Evolutionary conservation across 2,888 invertebrate species (phyloP), one percentile per base, ranked within the genome.

Genomic region (Oasisia sp.): DNA sequence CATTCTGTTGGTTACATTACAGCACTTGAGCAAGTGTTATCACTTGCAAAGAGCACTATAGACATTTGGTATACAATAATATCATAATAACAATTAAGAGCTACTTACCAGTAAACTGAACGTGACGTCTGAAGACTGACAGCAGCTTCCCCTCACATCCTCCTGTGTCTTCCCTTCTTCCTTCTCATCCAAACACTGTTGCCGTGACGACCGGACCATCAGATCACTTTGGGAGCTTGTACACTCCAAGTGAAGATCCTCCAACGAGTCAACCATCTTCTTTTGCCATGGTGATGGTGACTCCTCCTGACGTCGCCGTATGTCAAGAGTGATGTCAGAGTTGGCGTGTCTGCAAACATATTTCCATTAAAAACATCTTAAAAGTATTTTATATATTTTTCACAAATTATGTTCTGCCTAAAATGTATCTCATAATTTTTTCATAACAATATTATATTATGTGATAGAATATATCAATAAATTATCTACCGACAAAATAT

Each of bases 321-420:
- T 74, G 74, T 74, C 74, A 74, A 74, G 74, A 74, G 74, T 74
- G 74, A 74, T 19, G 74, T 74, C 74, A 74, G 74, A 27, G 74
- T 74, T 74, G 27, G 74, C 74, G 3, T 74, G 74, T 27, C 74
- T 74, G 27, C 74, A 74, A 27, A 74, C 74, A 74, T 74, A 50
- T 50, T 50, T 14, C 74, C 19, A 74, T 27, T 38, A 38, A 1
- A 56, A 56, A 56, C 19, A 56, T 56, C 11, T 56, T 56, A 56
- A 1, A 56, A 8, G 11, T 56, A 14, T 9, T 19, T 1, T 74
- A 19, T 74, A 74, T n/a, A 19, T 74, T 74, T 74, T 74, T 27
- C 74, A 74, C 27, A 19, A 74, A 14, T 27, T 74, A 74, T 74
- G 27, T 74, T 74, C 27, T 27, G 7, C 56, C 2, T 56, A 56